Evolutionary conservation across 2,888 invertebrate species (phyloP).

Genomic region (Platerodrilus igneus): DNA sequence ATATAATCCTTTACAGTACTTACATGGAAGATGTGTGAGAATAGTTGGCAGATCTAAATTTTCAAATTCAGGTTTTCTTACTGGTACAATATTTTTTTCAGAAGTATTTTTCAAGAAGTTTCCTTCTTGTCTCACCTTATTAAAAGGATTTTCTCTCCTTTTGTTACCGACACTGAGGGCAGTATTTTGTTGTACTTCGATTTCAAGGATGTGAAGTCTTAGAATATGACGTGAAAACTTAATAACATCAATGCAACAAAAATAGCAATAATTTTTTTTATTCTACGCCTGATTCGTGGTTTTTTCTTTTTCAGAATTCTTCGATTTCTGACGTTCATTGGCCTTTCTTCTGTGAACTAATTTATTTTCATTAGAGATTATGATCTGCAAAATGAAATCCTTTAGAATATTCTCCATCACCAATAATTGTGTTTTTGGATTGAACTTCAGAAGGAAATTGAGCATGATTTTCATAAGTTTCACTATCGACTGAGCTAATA

Average conservation of each 20-base stretch:
- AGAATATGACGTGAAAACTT: constrained; percentile 3
- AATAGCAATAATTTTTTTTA: not conserved
- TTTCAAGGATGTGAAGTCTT: constrained; percentile 1
- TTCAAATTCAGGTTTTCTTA: not conserved
- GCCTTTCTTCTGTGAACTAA: too few species aligned
- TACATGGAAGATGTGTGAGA: not conserved
- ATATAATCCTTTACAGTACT: constrained; percentile 1
- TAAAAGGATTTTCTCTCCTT: not conserved
- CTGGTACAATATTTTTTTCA: not conserved
- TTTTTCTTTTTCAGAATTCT: too few species aligned
- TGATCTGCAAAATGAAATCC: too few species aligned
- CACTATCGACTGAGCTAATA: too few species aligned
- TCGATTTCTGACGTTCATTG: too few species aligned
- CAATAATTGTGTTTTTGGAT: too few species aligned
- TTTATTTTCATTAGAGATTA: too few species aligned
- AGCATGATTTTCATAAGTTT: too few species aligned
- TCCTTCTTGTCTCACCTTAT: constrained; percentile 4
- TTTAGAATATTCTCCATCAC: too few species aligned
- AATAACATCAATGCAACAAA: not conserved
- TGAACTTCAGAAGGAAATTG: too few species aligned
- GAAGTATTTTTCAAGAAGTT: not conserved
- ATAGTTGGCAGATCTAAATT: not conserved
- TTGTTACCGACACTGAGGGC: not conserved
- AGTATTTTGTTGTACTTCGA: not conserved
- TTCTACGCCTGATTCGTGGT: not conserved